phyloP scores from a whole-genome alignment of 23 tunicate species.

The Oikopleura albicans region DNA sequence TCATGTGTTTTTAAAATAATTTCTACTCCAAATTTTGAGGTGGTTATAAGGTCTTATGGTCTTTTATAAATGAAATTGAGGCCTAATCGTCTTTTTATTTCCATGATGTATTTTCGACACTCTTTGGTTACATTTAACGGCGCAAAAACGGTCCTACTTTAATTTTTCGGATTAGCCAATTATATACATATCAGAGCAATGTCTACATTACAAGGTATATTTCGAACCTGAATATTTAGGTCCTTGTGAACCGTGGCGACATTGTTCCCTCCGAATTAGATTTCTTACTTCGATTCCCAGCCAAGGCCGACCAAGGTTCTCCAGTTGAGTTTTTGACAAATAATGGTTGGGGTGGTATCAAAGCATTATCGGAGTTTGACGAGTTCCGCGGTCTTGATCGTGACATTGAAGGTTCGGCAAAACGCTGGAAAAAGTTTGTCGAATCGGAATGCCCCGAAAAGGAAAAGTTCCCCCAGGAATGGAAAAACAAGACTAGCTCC shows the following conservation, averaged over 20 bases:
- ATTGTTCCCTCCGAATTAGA: conserved; percentile 44
- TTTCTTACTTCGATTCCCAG: conserved; percentile 82
- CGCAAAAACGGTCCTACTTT: no score
- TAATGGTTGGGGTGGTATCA: conserved; percentile 91
- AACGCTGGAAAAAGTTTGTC: conserved; percentile 96
- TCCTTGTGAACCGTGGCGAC: conserved; percentile 54
- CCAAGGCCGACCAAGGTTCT: conserved; percentile 48
- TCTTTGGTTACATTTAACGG: no score
- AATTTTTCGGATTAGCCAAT: no score
- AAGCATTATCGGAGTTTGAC: conserved; percentile 79
- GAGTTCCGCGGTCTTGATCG: conserved; percentile 76
- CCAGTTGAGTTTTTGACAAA: conserved; percentile 73
- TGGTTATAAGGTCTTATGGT: no score
- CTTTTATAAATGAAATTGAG: no score
- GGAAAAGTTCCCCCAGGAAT: conserved; percentile 97
- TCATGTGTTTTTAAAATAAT: no score
- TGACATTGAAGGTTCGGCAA: conserved; percentile 94
- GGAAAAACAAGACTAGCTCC: conserved; percentile 95
- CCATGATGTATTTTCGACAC: no score
- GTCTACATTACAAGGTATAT: no score
- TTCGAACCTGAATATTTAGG: no score
- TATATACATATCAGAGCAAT: no score
- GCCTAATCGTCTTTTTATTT: no score
- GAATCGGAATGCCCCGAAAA: conserved; percentile 98
- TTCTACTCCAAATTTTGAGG: no score